A percentile compares a stretch with the other conserved stretches of the same genome.
These are phyloP conservation scores for Spicauda simplicius DNA, from an alignment of 2,888 invertebrate genomes.

Conservation along the genomic window DNA sequence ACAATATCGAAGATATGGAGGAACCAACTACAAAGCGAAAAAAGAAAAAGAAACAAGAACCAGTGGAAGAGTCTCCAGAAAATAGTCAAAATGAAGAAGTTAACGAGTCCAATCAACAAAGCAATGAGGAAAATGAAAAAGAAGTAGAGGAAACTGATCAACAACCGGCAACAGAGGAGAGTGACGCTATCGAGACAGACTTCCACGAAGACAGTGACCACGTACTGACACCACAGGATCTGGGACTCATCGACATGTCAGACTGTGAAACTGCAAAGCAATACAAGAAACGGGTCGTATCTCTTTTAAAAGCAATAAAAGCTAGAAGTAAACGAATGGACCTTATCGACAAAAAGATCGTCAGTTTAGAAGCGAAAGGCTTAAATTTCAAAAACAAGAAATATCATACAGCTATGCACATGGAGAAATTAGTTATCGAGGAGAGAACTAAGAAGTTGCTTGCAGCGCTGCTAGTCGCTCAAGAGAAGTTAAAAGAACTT, in stretches of 20 bases:
- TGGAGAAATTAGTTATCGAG: slow-evolving; percentile 59
- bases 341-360: slow-evolving; percentile 60
- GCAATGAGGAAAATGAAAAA: slow-evolving; percentile 35
- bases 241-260: slow-evolving; percentile 61
- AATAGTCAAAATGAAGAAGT: slow-evolving; percentile 34
- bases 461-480: slow-evolving; percentile 53
- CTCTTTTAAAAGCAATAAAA: slow-evolving; percentile 61
- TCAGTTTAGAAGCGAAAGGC: slow-evolving; percentile 64
- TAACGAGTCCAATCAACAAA: slow-evolving; percentile 35
- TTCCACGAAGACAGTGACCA: slow-evolving; percentile 60
- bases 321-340: slow-evolving; percentile 53
- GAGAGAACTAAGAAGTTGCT: slow-evolving; percentile 57
- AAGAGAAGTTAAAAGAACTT: slow-evolving; percentile 55
- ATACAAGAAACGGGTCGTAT: slow-evolving; percentile 59
- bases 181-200: slow-evolving; percentile 70
- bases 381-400: slow-evolving; percentile 63
- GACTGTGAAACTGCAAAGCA: slow-evolving; percentile 61
- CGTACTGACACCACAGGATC: slow-evolving; percentile 59
- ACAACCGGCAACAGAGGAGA: slow-evolving; percentile 55
- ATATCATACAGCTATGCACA: slow-evolving; percentile 69
- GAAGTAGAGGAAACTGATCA: slow-evolving; percentile 35
- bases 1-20: slow-evolving; percentile 35
- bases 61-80: slow-evolving; percentile 38
- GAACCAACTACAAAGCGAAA: slow-evolving; percentile 37
- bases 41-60: slow-evolving; percentile 32